phyloP scores from a whole-genome alignment of 2,797 vertebrate species.

The Remorina albescens region DNA sequence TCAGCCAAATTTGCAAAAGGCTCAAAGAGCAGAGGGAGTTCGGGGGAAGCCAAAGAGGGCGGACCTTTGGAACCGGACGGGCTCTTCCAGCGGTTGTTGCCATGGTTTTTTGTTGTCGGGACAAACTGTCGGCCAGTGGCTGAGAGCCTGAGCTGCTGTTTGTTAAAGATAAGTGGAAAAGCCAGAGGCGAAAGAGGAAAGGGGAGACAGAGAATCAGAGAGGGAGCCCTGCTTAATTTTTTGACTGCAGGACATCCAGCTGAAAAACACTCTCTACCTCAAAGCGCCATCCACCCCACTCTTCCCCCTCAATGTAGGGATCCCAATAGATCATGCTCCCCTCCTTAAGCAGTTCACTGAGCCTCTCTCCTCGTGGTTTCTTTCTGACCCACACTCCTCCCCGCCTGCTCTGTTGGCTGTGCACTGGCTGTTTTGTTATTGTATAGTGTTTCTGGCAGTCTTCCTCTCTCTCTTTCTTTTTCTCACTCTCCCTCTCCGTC shows the following conservation, averaged over 20 bases:
- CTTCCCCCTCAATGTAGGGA: constrained; percentile 53
- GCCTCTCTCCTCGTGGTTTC: constrained; percentile 58
- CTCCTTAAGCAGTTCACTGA: constrained; percentile 65
- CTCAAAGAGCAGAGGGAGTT: constrained; percentile 35
- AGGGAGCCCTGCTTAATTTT: constrained; percentile 54
- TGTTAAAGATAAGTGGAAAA: constrained; percentile 84
- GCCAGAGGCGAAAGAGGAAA: constrained; percentile 68
- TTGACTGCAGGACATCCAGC: constrained; percentile 69
- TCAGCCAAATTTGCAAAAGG: constrained; percentile 37
- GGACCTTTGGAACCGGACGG: constrained; percentile 69
- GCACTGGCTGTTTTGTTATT: constrained; percentile 73
- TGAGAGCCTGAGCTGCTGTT: constrained; percentile 82
- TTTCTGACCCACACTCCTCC: constrained; percentile 65
- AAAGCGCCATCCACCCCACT: constrained; percentile 51
- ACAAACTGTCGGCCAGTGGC: constrained; percentile 81
- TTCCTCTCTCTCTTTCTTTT: constrained; percentile 35
- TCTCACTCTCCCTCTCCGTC: constrained; percentile 14
- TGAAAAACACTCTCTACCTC: constrained; percentile 64
- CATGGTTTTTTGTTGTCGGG: constrained; percentile 77
- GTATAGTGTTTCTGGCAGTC: constrained; percentile 75
- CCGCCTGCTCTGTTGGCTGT: constrained; percentile 62
- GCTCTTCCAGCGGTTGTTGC: constrained; percentile 75
- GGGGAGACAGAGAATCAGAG: constrained; percentile 58
- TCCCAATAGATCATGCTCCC: constrained; percentile 60
- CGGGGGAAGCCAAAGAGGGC: constrained; percentile 50